Conservation (phyloP, 2,113 vertebrate species). For the Rhegmatorhina hoffmannsi region DNA sequence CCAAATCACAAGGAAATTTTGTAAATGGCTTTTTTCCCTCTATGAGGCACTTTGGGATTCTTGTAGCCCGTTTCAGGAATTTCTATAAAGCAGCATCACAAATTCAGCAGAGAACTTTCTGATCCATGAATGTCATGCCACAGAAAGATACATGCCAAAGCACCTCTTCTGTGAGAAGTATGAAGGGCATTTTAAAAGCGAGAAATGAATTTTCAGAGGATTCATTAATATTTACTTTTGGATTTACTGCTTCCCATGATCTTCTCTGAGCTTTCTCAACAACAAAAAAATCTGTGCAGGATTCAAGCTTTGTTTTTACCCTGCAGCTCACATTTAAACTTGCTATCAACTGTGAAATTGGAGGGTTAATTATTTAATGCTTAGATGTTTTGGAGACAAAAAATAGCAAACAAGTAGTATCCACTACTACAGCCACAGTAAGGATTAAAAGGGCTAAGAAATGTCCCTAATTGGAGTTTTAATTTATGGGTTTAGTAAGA, state of each 20-base stretch:
- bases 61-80: not conserved
- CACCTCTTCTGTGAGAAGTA: not conserved
- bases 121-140: not conserved
- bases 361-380: not conserved
- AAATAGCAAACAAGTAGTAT: not conserved
- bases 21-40: not conserved
- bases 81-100: not conserved
- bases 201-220: not conserved
- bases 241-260: not conserved
- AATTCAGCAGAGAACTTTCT: not conserved
- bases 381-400: not conserved
- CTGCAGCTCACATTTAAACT: not conserved
- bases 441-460: not conserved
- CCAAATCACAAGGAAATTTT: not conserved
- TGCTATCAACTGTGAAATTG: not conserved
- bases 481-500: not conserved
- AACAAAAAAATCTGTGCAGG: not conserved
- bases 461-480: not conserved
- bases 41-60: not conserved
- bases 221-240: not conserved
- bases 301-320: not conserved
- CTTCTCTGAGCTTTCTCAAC: not conserved
- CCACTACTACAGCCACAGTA: not conserved
- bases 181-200: not conserved
- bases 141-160: not conserved